Base-by-base conservation (phyloP, 2,113 vertebrate genomes). In the Stigmatopora argus region DNA sequence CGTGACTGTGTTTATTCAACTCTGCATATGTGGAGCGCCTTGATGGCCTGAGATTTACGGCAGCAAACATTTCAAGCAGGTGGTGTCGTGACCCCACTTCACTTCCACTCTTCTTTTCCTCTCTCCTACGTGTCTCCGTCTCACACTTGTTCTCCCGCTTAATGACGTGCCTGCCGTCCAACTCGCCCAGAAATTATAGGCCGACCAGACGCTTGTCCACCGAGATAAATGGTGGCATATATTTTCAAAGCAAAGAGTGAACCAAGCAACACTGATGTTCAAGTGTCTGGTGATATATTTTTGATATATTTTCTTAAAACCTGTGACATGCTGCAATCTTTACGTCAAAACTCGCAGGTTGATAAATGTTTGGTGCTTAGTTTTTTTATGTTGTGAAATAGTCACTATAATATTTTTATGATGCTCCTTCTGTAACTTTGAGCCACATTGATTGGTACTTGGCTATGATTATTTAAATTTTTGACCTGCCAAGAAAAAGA, bases 61-160 rank as follows among this genome's bases (percentile, higher is more conserved):
- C 77, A 41, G 72, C 81, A 83, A 79, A 87, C 85, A 86, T 77
- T 84, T 60, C 78, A 83, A 93, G 91, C 93, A 94, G 92, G 92
- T 93, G 92, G 81, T 80, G 77, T 67, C 61, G 68, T 60, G 59
- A 81, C 64, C 75, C 65, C 70, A 59, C 53, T 71, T 65, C 80
- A 1, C 83, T 77, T 76, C 68, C 71, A 60, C 66, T 69, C 66
- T 45, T 35, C 65, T 70, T 31, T 64, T 17, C 46, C 51, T 68
- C 58, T 49, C 65, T 66, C 23, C 66, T 57, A 23, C 49, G 1
- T 31, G 47, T 69, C 56, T 78, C 60, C 38, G 38, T 53, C 58
- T 67, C 64, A 59, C 62, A 61, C 71, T 63, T 44, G 65, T 67
- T 62, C 71, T 70, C 13, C 41, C 70, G 34, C 71, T 51, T 62